Conservation (phyloP, 2,113 vertebrate species). For the Hypanus sabinus region DNA sequence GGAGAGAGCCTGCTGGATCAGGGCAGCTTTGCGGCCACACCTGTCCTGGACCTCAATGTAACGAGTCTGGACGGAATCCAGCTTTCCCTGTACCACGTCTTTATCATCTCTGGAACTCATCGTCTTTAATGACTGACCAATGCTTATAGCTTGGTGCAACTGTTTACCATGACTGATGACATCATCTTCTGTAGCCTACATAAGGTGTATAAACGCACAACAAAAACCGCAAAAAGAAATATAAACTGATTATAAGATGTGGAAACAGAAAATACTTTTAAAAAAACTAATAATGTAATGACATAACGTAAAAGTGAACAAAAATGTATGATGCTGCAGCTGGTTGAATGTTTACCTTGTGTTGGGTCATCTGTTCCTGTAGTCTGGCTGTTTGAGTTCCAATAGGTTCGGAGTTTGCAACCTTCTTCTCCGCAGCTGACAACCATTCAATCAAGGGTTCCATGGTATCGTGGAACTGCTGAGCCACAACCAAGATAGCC, state of each 20-base stretch:
- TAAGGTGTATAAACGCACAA: conserved; percentile 47
- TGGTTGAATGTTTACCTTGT: conserved; percentile 66
- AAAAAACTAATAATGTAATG: not conserved
- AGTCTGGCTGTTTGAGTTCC: conserved; percentile 83
- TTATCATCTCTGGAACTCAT: conserved; percentile 89
- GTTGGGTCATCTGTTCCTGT: conserved; percentile 80
- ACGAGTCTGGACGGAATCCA: conserved; percentile 74
- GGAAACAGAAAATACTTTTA: conserved; percentile 43
- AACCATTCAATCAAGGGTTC: conserved; percentile 88
- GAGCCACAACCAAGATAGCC: conserved; percentile 79
- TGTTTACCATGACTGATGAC: conserved; percentile 77
- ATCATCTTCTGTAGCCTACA: conserved; percentile 86
- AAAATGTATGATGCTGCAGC: not conserved
- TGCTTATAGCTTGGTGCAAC: conserved; percentile 79
- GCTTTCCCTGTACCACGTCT: conserved; percentile 82
- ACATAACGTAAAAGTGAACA: conserved; percentile 20
- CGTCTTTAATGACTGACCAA: conserved; percentile 81
- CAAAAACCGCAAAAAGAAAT: conserved; percentile 49
- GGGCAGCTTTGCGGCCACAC: conserved; percentile 74
- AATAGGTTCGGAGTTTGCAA: conserved; percentile 79
- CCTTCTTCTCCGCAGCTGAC: conserved; percentile 70
- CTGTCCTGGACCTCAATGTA: conserved; percentile 89
- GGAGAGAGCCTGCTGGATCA: conserved; percentile 82
- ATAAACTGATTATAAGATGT: conserved; percentile 44
- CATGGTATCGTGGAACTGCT: conserved; percentile 87